A percentile compares a stretch with the other conserved stretches of the same genome.
Evolutionary conservation across 2,797 vertebrate species (phyloP).

Genomic region (Leptoclinus maculatus): DNA sequence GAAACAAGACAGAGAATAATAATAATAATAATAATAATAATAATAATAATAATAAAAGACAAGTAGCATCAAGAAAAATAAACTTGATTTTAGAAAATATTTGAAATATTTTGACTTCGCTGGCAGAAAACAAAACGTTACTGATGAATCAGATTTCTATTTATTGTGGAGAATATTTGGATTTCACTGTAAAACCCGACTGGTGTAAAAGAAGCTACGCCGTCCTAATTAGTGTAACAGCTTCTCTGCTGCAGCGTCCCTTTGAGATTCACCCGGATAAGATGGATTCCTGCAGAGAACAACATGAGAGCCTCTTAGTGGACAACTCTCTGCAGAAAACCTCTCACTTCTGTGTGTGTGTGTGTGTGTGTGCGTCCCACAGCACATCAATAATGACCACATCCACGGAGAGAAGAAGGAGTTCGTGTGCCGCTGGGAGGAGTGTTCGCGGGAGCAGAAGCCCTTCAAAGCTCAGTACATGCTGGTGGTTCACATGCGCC

Average conservation of each 20-base stretch:
- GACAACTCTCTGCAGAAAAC: conserved; percentile 39
- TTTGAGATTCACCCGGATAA: conserved; percentile 34
- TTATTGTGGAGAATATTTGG: not conserved
- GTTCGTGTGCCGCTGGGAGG: conserved; percentile 97
- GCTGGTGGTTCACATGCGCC: conserved; percentile 97
- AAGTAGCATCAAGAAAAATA: not conserved
- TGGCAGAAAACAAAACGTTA: not conserved
- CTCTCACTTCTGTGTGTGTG: not conserved
- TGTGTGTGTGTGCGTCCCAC: conserved; percentile 56
- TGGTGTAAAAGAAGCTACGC: no score
- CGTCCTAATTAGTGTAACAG: conserved; percentile 38
- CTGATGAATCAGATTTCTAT: no score
- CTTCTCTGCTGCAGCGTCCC: conserved; percentile 10
- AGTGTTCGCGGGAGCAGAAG: conserved; percentile 95
- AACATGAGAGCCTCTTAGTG: conserved; percentile 57
- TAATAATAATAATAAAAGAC: no score
- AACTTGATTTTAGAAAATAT: not conserved
- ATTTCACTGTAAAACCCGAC: not conserved
- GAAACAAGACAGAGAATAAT: no score
- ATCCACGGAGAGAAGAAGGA: conserved; percentile 99
- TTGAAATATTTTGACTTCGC: not conserved
- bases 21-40: no score
- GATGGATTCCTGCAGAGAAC: conserved; percentile 42
- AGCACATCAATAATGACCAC: conserved; percentile 98
- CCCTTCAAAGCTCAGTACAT: conserved; percentile 99